phyloP scores from a whole-genome alignment of 2,888 invertebrate species.

The Hypselothyrea guttata region DNA sequence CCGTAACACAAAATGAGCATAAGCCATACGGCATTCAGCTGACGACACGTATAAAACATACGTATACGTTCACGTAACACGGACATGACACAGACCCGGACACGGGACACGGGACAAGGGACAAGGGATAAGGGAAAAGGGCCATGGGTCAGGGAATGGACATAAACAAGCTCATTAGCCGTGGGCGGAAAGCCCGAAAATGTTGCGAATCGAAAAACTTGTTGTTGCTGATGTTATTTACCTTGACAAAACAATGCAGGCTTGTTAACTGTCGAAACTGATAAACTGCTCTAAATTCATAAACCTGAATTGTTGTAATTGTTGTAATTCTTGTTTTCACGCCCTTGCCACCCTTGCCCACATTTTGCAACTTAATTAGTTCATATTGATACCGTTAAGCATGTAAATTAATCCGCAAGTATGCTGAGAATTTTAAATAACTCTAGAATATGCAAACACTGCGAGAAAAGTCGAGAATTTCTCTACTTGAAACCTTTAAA shows the following conservation, averaged over 20 bases:
- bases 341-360: background rate
- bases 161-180: conserved; percentile 59
- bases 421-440: no score
- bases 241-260: conserved; percentile 4
- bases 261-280: conserved; percentile 23
- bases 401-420: no score
- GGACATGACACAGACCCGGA: no score
- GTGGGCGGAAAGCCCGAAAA: conserved; percentile 4
- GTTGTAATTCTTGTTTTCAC: no score
- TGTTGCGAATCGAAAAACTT: no score
- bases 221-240: conserved; percentile 1
- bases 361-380: background rate
- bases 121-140: background rate
- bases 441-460: background rate
- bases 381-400: no score
- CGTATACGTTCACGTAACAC: no score
- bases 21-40: conserved; percentile 15
- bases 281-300: conserved; percentile 20
- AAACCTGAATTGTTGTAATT: conserved; percentile 7
- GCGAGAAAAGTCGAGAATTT: no score
- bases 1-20: conserved; percentile 32
- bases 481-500: no score
- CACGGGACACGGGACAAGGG: no score
- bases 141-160: conserved; percentile 13
- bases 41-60: conserved; percentile 1